These are phyloP conservation scores for Corythucha ciliata DNA, from an alignment of 2,888 invertebrate species.

Conservation along the genomic window DNA sequence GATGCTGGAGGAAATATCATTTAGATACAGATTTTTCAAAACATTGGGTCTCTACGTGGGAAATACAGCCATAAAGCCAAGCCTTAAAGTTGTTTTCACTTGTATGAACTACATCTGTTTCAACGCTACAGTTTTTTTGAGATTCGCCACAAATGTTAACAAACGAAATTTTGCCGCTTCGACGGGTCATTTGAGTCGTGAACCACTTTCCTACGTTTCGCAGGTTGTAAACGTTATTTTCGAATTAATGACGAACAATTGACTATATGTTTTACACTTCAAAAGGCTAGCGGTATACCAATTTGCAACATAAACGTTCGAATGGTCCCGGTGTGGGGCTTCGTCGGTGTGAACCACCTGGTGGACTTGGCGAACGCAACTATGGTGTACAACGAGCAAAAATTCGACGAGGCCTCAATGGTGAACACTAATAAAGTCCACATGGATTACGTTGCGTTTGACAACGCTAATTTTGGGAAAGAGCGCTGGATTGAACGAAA, in stretches of 20 bases:
- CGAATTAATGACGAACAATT: no score
- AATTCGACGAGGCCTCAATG: no score
- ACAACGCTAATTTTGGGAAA: no score
- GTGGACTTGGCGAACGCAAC: slow-evolving; percentile 16
- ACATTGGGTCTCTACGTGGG: no score
- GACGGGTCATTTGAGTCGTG: slow-evolving; percentile 19
- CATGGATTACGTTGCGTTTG: no score
- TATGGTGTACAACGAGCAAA: slow-evolving; percentile 11
- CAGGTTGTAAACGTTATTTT: slow-evolving; percentile 8
- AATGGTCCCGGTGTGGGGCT: slow-evolving; percentile 18
- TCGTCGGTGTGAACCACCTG: slow-evolving; percentile 10
- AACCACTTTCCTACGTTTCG: slow-evolving; percentile 20
- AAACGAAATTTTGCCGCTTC: slow-evolving; percentile 12
- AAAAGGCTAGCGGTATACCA: slow-evolving; percentile 15
- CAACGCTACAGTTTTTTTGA: slow-evolving; percentile 24
- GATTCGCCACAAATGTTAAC: background rate
- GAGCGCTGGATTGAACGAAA: no score
- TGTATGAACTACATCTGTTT: slow-evolving; percentile 26
- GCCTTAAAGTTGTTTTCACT: slow-evolving; percentile 20
- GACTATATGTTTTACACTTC: background rate
- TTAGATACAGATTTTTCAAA: no score
- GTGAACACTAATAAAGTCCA: no score
- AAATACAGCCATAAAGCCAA: no score
- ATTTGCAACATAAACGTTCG: slow-evolving; percentile 5
- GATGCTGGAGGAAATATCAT: no score